Evolutionary conservation across 2,113 vertebrate species (phyloP), one percentile per base, ranked within the genome.

Genomic region (Synodontis membranacea): DNA sequence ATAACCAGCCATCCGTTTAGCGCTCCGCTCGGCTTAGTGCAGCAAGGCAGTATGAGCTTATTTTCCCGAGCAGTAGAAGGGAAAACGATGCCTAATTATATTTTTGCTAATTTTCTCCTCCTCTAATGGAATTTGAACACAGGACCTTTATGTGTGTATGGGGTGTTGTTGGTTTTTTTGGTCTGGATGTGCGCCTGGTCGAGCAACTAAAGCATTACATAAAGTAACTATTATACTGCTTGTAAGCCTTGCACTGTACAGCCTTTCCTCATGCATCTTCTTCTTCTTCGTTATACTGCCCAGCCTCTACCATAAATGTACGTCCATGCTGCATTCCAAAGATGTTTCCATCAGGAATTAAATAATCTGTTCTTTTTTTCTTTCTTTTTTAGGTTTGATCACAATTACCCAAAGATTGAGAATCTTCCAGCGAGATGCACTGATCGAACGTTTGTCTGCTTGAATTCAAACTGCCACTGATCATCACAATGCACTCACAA

Each of bases 1-100:
- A 25, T 80, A 80, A 80, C 78, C 34, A 80, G 78, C 37, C 78
- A 80, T 80, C 78, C 52, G 28, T 80, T 58, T 58, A 34, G 48
- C 12, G 48, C 50, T 54, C 17, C 50, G 54, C 46, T 76, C 74
- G 54, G 75, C 48, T 37, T 37, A 52, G 75, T 23, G 17, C 76
- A 80, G 3, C 5, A 80, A 52, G 50, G 48, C 48, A 1, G 10
- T 23, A 23, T 39, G 31, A 80, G 76, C 31, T 56, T 54, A 54
- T 80, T 80, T 54, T 56, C 31, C 76, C 56, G 76, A 56, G 76
- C 76, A 80, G 76, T 21, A 80, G 76, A 34, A 80, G 50, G 50
- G 44, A 79, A 80, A 80, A 80, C 12, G 5, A 52, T 42, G 34
- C 17, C 34, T 58, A 58, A 80, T 80, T 39, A 39, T 58, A 58